Percentiles rank a stretch among this genome's conserved stretches.
phyloP scores from a whole-genome alignment of 2,113 vertebrate genomes.

The Sebastes schlegelii region DNA sequence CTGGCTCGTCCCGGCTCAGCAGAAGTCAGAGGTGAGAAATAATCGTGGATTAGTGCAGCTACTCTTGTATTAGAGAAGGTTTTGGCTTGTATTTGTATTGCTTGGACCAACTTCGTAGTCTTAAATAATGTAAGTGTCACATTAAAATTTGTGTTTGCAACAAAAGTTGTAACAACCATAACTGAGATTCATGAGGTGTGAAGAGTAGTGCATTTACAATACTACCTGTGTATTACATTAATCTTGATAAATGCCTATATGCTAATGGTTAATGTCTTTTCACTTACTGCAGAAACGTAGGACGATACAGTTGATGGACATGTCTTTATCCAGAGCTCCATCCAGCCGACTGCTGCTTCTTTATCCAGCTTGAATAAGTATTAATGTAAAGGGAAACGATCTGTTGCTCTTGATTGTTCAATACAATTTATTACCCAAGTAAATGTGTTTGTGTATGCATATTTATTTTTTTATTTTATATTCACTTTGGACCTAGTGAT shows the following conservation, averaged over 20 bases:
- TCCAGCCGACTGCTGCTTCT: constrained; percentile 1
- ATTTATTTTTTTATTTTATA: not conserved
- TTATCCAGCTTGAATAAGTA: not conserved
- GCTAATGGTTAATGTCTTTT: constrained; percentile 11
- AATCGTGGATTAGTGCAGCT: not conserved
- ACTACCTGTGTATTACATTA: not conserved
- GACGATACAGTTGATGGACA: constrained; percentile 16
- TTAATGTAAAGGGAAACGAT: not conserved
- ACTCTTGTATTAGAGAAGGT: not conserved
- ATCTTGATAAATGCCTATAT: not conserved
- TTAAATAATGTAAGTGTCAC: not conserved
- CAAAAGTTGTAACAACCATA: not conserved
- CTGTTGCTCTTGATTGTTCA: constrained; percentile 11
- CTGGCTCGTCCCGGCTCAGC: not conserved
- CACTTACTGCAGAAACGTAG: constrained; percentile 12
- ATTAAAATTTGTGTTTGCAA: not conserved
- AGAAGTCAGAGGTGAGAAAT: constrained; percentile 45
- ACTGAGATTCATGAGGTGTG: not conserved
- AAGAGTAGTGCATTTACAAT: not conserved
- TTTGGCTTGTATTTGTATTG: not conserved
- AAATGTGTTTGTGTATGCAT: constrained; percentile 31
- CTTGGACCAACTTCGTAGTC: not conserved
- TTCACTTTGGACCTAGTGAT: not conserved
- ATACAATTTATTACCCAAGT: constrained; percentile 36
- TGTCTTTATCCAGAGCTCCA: constrained; percentile 4